These are phyloP conservation scores for Zaprionus capensis DNA, from an alignment of 1,140 invertebrate genomes.

Conservation along the genomic window DNA sequence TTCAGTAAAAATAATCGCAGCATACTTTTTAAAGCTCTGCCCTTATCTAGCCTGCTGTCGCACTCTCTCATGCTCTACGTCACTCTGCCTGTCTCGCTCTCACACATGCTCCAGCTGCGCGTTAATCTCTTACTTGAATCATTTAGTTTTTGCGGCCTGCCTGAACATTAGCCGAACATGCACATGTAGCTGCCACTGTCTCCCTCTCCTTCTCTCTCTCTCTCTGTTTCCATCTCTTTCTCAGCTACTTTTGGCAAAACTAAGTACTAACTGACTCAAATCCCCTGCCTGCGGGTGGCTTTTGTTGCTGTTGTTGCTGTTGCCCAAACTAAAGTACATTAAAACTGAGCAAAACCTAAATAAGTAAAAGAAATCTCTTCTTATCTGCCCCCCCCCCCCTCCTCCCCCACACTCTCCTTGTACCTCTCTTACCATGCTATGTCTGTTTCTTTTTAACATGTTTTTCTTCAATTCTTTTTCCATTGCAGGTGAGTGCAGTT, in stretches of 20 bases:
- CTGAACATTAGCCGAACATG: neutral
- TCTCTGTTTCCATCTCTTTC: neutral
- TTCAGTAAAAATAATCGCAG: neutral
- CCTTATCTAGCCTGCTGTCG: neutral
- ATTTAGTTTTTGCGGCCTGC: slow-evolving; percentile 6
- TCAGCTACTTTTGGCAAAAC: slow-evolving; percentile 16
- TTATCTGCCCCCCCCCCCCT: neutral
- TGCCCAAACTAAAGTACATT: slow-evolving; percentile 26
- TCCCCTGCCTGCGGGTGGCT: neutral
- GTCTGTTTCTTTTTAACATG: slow-evolving; percentile 9
- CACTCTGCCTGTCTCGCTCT: neutral
- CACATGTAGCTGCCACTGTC: neutral
- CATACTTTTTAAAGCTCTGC: neutral
- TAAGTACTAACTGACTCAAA: slow-evolving; percentile 21
- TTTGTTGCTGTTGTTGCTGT: neutral
- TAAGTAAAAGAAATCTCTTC: slow-evolving; percentile 14
- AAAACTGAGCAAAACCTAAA: slow-evolving; percentile 13
- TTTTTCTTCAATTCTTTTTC: slow-evolving; percentile 34
- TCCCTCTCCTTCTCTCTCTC: neutral
- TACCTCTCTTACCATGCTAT: neutral
- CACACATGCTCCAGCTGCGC: neutral
- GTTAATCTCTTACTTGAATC: slow-evolving; percentile 12
- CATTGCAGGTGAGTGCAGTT: slow-evolving; percentile 72
- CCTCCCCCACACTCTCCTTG: neutral
- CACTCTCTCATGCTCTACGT: neutral